These are phyloP conservation scores for Myotis pilosus DNA, from an alignment of 2,797 vertebrate genomes.

Conservation along the genomic window DNA sequence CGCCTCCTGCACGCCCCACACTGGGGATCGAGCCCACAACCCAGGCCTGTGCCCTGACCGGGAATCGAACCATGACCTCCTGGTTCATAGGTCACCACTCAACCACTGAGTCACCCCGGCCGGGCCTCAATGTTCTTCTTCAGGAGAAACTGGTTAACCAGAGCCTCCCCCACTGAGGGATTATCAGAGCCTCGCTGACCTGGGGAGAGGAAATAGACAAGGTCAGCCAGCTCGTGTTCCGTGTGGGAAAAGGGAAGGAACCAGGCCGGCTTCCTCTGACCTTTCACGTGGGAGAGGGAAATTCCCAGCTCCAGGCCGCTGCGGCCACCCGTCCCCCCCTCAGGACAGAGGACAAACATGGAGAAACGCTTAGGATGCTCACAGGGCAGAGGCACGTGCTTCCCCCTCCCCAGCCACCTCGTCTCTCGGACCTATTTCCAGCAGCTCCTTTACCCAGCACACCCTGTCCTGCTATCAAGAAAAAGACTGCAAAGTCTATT, in stretches of 20 bases:
- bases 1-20: too few relatives aligned
- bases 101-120: too few relatives aligned
- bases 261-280: neutral
- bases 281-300: neutral
- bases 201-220: neutral
- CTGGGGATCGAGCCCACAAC: too few relatives aligned
- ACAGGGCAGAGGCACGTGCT: neutral
- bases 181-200: neutral
- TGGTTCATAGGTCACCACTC: too few relatives aligned
- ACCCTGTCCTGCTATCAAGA: neutral
- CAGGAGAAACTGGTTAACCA: neutral
- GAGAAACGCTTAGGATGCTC: neutral
- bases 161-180: neutral
- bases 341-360: neutral
- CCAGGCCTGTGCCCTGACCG: too few relatives aligned
- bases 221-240: neutral
- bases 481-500: neutral
- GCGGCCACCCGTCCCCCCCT: neutral
- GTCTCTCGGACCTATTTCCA: neutral
- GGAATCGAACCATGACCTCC: too few relatives aligned
- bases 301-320: neutral
- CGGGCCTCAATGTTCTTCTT: neutral
- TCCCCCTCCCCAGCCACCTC: neutral
- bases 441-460: neutral
- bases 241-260: neutral